Evolutionary conservation across 2,797 vertebrate genomes (phyloP).

Genomic region (Chaetodon trifasciatus): DNA sequence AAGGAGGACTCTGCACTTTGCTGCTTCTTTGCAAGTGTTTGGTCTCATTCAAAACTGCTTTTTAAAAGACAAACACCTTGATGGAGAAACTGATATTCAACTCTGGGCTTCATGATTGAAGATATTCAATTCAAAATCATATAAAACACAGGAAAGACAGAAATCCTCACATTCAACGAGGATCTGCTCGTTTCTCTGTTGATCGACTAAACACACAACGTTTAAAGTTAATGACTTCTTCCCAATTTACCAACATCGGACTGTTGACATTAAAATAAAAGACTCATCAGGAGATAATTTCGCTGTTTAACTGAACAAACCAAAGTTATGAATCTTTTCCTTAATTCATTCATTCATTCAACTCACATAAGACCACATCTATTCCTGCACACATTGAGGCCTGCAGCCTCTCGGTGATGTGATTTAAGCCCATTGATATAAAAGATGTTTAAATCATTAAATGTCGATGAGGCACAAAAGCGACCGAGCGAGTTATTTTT

Average conservation of each 20-base stretch:
- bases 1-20: not conserved
- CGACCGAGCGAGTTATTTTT: not conserved
- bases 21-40: not conserved
- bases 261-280: not conserved
- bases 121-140: rapidly evolving
- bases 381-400: not conserved
- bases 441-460: no score
- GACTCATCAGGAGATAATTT: not conserved
- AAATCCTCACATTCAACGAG: not conserved
- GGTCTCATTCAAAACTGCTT: not conserved
- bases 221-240: not conserved
- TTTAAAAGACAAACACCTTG: no score
- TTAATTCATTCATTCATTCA: slow-evolving; percentile 3
- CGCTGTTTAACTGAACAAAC: not conserved
- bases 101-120: not conserved
- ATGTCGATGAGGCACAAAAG: not conserved
- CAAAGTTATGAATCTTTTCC: not conserved
- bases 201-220: not conserved
- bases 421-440: rapidly evolving
- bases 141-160: not conserved
- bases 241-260: no score
- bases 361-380: no score
- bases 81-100: no score
- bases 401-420: not conserved
- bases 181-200: not conserved